phyloP scores from a whole-genome alignment of 2,888 invertebrate genomes.

The Thymelicus sylvestris region DNA sequence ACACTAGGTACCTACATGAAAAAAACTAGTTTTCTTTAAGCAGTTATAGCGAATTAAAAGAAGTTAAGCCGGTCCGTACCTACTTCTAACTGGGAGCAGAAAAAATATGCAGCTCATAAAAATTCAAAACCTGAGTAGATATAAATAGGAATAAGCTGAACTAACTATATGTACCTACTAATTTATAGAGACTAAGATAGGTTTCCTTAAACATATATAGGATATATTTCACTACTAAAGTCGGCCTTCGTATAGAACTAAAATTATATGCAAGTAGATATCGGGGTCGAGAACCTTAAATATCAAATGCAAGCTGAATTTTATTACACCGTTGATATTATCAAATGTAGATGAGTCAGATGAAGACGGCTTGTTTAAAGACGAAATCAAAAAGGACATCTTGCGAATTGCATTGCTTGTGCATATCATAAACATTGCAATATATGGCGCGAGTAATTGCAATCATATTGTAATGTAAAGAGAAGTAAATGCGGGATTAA shows the following conservation, averaged over 20 bases:
- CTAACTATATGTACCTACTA: too few relatives aligned
- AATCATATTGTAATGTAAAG: not conserved
- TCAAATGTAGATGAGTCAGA: constrained; percentile 30
- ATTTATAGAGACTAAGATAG: not conserved
- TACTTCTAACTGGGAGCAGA: too few relatives aligned
- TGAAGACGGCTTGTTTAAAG: constrained; percentile 18
- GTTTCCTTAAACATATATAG: not conserved
- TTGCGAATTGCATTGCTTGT: constrained; percentile 12
- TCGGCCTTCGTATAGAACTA: constrained; percentile 4
- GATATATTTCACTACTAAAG: not conserved
- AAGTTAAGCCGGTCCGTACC: too few relatives aligned
- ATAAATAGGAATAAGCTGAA: too few relatives aligned
- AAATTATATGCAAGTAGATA: constrained; percentile 12
- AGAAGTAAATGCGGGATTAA: not conserved
- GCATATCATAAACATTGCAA: constrained; percentile 8
- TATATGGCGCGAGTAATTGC: not conserved
- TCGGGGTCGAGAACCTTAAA: constrained; percentile 19
- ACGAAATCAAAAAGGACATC: constrained; percentile 27
- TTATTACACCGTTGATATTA: constrained; percentile 27
- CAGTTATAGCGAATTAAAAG: too few relatives aligned
- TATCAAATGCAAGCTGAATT: constrained; percentile 24
- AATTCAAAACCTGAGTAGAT: too few relatives aligned
- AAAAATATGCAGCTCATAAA: too few relatives aligned
- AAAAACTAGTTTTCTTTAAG: too few relatives aligned
- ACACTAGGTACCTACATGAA: too few relatives aligned